Conservation (phyloP, 2,888 invertebrate species). For the Drosophila suboccidentalis region DNA sequence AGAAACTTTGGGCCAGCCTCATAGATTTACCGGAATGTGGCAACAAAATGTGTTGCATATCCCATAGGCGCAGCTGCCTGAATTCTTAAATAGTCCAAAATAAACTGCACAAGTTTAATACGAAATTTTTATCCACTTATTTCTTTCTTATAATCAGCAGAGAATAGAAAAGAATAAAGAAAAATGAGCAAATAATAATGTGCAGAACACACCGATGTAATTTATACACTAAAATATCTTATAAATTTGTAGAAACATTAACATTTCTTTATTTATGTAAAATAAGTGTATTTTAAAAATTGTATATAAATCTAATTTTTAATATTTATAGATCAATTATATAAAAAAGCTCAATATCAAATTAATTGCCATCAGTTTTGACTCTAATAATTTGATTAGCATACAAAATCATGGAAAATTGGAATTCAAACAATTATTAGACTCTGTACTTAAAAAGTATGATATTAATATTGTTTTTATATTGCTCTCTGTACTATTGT, state of each 20-base stretch:
- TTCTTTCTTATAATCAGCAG: slow-evolving; percentile 14
- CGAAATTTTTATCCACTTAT: slow-evolving; percentile 6
- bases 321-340: too few relatives aligned
- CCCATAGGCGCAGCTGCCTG: slow-evolving; percentile 61
- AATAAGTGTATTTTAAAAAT: too few relatives aligned
- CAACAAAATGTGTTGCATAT: slow-evolving; percentile 42
- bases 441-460: too few relatives aligned
- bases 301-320: too few relatives aligned
- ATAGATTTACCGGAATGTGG: slow-evolving; percentile 65
- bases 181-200: neutral
- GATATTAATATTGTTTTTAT: too few relatives aligned
- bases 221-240: neutral
- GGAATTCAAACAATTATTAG: too few relatives aligned
- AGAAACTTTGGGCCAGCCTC: slow-evolving; percentile 55
- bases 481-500: too few relatives aligned
- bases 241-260: neutral
- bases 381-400: too few relatives aligned
- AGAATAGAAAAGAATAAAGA: slow-evolving; percentile 3
- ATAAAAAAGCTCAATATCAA: too few relatives aligned
- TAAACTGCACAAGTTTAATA: slow-evolving; percentile 37
- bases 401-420: too few relatives aligned
- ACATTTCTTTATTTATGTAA: neutral
- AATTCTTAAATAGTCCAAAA: slow-evolving; percentile 18
- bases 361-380: too few relatives aligned
- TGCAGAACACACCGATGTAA: neutral